Evolutionary conservation across 1,140 invertebrate genomes (phyloP), one percentile per base, ranked within the genome.

Genomic region (Idris sp.): DNA sequence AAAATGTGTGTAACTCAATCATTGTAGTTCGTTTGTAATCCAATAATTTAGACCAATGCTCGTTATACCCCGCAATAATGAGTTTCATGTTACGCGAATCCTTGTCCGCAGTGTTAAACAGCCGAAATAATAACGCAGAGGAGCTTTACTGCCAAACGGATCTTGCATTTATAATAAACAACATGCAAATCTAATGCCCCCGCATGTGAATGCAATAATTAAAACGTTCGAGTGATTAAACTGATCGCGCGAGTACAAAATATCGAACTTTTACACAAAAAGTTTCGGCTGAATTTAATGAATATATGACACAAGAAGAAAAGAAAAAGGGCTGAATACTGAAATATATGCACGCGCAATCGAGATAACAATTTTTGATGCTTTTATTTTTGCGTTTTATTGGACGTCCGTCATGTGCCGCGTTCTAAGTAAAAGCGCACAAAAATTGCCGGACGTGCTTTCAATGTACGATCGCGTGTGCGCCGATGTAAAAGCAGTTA

Each of bases 1-100:
- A 64, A 67, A 71, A 48, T 31, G 18, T 26, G 30, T 79, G 80
- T 81, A 81, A 80, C 64, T 79, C 73, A 76, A 83, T 83, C 67
- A 79, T 80, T 80, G 69, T 65, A 69, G 73, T 79, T 79, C 76
- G 77, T 80, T 81, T 73, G 75, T 78, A 74, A 79, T 81, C 49
- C 78, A 76, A 79, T 81, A 82, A 83, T 79, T 79, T 68, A 69
- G 82, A 81, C 78, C 49, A 67, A 61, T 74, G 76, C 79, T 82
- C 79, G 79, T 82, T 82, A 83, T 64, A 65, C 49, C 38, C 75
- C 72, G 74, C 48, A 67, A n/a, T 83, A 83, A 83, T 80, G 82
- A 83, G 80, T 83, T 77, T 82, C 82, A 74, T 62, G 64, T 83
- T 82, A 79, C 80, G 53, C 46, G 61, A 73, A 76, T 49, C 49